Conservation (phyloP, 2,797 vertebrate species). For the Remorina albescens region DNA sequence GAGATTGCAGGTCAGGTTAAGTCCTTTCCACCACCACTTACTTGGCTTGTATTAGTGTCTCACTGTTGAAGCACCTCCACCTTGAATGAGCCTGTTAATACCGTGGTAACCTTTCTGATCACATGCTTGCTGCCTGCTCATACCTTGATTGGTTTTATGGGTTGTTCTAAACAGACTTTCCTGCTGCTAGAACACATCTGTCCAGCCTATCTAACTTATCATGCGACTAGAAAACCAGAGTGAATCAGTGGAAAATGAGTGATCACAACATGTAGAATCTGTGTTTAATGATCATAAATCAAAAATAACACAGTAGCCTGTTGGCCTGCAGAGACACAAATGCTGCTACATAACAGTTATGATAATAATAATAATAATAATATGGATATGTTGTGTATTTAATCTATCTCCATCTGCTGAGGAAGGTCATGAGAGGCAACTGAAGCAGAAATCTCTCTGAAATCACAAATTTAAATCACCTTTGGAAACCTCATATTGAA, state of each 20-base stretch:
- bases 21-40: slow-evolving; percentile 65
- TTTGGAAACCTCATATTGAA: not conserved
- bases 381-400: no score
- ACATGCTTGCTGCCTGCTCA: slow-evolving; percentile 62
- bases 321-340: slow-evolving; percentile 9
- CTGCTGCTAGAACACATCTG: slow-evolving; percentile 51
- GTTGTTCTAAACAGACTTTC: slow-evolving; percentile 59
- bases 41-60: slow-evolving; percentile 50
- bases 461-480: not conserved
- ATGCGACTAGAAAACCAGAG: slow-evolving; percentile 29
- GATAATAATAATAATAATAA: no score
- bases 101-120: slow-evolving; percentile 67
- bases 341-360: no score
- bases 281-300: slow-evolving; percentile 36
- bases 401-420: no score
- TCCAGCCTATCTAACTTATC: slow-evolving; percentile 35
- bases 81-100: slow-evolving; percentile 61
- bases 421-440: no score
- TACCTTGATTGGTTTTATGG: slow-evolving; percentile 71
- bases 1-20: slow-evolving; percentile 74
- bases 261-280: slow-evolving; percentile 19
- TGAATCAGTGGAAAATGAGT: slow-evolving; percentile 29
- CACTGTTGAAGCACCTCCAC: slow-evolving; percentile 49
- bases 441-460: no score
- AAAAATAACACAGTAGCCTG: not conserved